Base-by-base conservation (phyloP, 2,888 invertebrate species). In the Merodon equestris region DNA sequence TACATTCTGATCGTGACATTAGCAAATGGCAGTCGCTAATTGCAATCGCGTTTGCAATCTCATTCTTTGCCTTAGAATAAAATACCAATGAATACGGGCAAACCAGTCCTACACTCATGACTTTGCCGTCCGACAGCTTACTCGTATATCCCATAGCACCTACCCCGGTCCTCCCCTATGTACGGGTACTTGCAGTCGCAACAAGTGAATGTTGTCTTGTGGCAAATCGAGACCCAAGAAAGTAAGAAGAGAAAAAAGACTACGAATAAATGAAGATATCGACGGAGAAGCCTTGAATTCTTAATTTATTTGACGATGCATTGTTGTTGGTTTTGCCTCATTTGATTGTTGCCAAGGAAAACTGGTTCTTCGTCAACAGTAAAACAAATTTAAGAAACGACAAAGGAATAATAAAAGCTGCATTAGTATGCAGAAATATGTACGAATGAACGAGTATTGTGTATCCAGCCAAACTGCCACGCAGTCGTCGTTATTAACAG, bases 191-290 rank as follows among this genome's bases (percentile, higher is more conserved):
- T 58, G 51, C 36, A 48, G 48, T 73, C 9, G 40, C 3, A 40
- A 58, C 54, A 79, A 79, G 77, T 73, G 77, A 79, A 73, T 73
- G 73, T 68, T 63, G 77, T 58, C 42, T 77, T 66, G 61, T 77
- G 66, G 76, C 72, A 13, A 72, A 56, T 54, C 45, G 7, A 27
- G 27, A 27, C 7, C 27, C 27, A 27, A 27, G 27, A 27, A 27
- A 27, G 27, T 7, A 27, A 27, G 3, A 27, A 7, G 27, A 2
- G 27, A 27, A 27, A 27, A 27, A 27, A 27, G n/a, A 27, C 3
- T 27, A 27, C 27, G 7, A 64, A 74, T 50, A 57, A 51, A 13
- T 42, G 74, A 79, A 74, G 79, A 79, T 64, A 64, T 74, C 64
- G 64, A 79, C 48, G 58, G 34, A 27, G 27, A 64, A 70, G 70